phyloP scores from a whole-genome alignment of 1,140 invertebrate genomes.

The Gonioctena quinquepunctata region DNA sequence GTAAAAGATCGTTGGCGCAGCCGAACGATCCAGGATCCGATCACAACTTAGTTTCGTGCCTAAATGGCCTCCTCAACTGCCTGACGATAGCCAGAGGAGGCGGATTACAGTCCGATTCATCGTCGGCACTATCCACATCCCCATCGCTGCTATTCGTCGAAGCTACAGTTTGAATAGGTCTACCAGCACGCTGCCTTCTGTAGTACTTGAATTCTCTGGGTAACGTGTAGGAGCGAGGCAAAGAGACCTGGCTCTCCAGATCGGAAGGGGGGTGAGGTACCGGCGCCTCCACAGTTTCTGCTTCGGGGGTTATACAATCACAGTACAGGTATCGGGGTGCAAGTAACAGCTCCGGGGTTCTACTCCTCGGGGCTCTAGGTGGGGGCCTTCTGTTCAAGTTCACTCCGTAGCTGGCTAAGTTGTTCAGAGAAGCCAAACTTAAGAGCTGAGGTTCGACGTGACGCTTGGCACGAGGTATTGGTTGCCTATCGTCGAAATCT shows the following conservation, averaged over 20 bases:
- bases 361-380: slow-evolving; percentile 57
- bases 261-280: slow-evolving; percentile 63
- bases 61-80: slow-evolving; percentile 46
- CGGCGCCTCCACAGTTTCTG: slow-evolving; percentile 37
- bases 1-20: not conserved
- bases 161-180: slow-evolving; percentile 65
- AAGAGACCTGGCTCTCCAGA: slow-evolving; percentile 76
- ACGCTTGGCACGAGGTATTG: slow-evolving; percentile 63
- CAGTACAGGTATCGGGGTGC: slow-evolving; percentile 70
- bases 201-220: slow-evolving; percentile 85
- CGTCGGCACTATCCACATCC: slow-evolving; percentile 70
- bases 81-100: slow-evolving; percentile 45
- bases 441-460: slow-evolving; percentile 59
- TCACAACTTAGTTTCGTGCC: slow-evolving; percentile 55
- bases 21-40: not conserved
- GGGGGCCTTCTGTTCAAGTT: slow-evolving; percentile 51
- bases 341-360: slow-evolving; percentile 77
- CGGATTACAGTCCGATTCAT: slow-evolving; percentile 59
- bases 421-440: slow-evolving; percentile 53
- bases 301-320: slow-evolving; percentile 44
- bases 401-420: slow-evolving; percentile 52
- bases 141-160: slow-evolving; percentile 86
- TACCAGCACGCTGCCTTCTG: slow-evolving; percentile 60
- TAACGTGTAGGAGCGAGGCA: slow-evolving; percentile 81
- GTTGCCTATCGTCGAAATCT: slow-evolving; percentile 60